A percentile compares a stretch with the other conserved stretches of the same genome.
phyloP scores from a whole-genome alignment of 2,113 vertebrate species.

The Pantherophis guttatus region DNA sequence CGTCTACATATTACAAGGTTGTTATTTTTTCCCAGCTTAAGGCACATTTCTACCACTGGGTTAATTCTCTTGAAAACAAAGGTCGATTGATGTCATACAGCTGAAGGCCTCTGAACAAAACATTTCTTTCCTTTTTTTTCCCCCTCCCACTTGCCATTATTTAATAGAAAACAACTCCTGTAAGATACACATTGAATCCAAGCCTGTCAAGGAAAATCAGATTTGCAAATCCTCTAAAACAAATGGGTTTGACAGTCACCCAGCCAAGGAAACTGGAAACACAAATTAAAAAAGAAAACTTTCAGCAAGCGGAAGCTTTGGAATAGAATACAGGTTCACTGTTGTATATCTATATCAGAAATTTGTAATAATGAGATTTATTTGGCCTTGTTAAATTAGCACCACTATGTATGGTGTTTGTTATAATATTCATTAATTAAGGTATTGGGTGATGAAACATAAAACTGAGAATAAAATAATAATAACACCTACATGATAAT shows the following conservation, averaged over 20 bases:
- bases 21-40: neutral
- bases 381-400: neutral
- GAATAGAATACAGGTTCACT: slow-evolving; percentile 4
- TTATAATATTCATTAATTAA: neutral
- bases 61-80: slow-evolving; percentile 20
- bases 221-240: slow-evolving; percentile 26
- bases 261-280: slow-evolving; percentile 7
- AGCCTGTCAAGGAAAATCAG: slow-evolving; percentile 19
- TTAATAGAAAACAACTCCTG: slow-evolving; percentile 18
- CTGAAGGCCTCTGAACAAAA: slow-evolving; percentile 23
- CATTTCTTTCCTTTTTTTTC: neutral
- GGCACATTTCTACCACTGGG: slow-evolving; percentile 4
- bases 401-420: neutral
- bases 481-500: neutral
- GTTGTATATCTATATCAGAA: neutral
- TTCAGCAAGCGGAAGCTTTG: neutral
- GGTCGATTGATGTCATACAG: slow-evolving; percentile 15
- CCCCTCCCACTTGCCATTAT: neutral
- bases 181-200: slow-evolving; percentile 8
- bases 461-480: neutral
- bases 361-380: neutral
- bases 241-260: slow-evolving; percentile 20
- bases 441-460: neutral
- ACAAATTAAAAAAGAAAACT: neutral
- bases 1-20: neutral